phyloP scores from a whole-genome alignment of 2,888 invertebrate genomes.

The Eupsilia transversa region DNA sequence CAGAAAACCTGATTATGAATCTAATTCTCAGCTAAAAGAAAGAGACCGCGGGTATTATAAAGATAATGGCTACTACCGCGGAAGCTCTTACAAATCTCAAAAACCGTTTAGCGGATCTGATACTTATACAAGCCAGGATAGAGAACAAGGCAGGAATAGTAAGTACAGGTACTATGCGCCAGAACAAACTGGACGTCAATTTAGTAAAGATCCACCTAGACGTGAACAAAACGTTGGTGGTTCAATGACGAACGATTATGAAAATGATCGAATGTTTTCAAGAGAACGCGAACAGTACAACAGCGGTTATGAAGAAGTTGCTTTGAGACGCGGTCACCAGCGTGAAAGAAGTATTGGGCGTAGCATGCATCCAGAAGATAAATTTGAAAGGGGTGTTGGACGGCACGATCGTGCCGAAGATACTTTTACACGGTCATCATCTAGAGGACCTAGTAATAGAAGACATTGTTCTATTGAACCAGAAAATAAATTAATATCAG shows the following conservation, averaged over 20 bases:
- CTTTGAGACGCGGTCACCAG: constrained; percentile 62
- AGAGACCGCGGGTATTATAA: constrained; percentile 73
- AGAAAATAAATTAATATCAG: constrained; percentile 72
- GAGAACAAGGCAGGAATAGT: constrained; percentile 74
- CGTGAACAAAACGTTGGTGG: constrained; percentile 39
- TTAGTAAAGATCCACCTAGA: constrained; percentile 51
- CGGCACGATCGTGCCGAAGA: constrained; percentile 20
- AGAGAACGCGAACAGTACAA: constrained; percentile 64
- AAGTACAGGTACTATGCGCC: constrained; percentile 63
- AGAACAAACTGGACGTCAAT: constrained; percentile 45
- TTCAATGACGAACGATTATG: constrained; percentile 55
- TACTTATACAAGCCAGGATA: constrained; percentile 66
- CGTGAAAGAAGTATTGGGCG: constrained; percentile 75
- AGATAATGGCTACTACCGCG: constrained; percentile 69
- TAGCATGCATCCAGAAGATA: constrained; percentile 35
- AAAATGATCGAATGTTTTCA: constrained; percentile 57
- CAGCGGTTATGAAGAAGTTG: constrained; percentile 66
- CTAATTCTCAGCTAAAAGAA: constrained; percentile 71
- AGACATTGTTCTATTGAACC: constrained; percentile 54
- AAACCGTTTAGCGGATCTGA: constrained; percentile 68
- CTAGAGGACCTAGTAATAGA: constrained; percentile 68
- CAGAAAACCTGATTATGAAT: constrained; percentile 77
- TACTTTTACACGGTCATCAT: constrained; percentile 46
- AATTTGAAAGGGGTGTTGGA: constrained; percentile 59
- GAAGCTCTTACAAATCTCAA: constrained; percentile 67